A percentile compares a stretch with the other conserved stretches of the same genome.
phyloP scores from a whole-genome alignment of 2,888 invertebrate genomes.

The Patella depressa region DNA sequence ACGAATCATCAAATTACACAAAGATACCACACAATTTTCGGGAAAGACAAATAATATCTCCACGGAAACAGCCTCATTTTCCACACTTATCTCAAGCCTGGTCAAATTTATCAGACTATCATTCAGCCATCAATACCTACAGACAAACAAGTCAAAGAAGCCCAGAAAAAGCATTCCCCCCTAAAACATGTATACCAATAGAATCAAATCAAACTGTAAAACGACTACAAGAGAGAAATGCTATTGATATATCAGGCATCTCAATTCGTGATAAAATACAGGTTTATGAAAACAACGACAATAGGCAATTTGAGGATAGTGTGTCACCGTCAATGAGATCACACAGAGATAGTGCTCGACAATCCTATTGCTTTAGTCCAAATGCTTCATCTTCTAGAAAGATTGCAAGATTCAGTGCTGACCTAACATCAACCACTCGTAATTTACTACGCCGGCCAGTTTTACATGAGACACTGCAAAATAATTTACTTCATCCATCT shows the following conservation, averaged over 20 bases:
- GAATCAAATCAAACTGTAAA: not conserved
- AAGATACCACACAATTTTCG: not conserved
- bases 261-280: conserved; percentile 1
- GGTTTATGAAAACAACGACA: not conserved
- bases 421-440: not conserved
- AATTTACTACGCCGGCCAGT: conserved; percentile 10
- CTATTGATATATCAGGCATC: not conserved
- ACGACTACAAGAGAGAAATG: conserved; percentile 6
- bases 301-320: not conserved
- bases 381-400: not conserved
- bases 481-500: conserved; percentile 25
- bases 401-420: not conserved
- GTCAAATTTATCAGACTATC: not conserved
- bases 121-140: not conserved
- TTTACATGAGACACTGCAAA: conserved; percentile 21
- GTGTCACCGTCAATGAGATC: not conserved
- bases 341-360: not conserved
- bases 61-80: not conserved
- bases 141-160: not conserved
- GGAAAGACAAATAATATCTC: not conserved
- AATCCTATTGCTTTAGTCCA: not conserved
- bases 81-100: not conserved
- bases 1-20: not conserved
- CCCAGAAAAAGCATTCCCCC: not conserved
- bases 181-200: not conserved